These are phyloP conservation scores for Cichladusa arquata DNA, from an alignment of 2,113 vertebrate species.

Conservation along the genomic window DNA sequence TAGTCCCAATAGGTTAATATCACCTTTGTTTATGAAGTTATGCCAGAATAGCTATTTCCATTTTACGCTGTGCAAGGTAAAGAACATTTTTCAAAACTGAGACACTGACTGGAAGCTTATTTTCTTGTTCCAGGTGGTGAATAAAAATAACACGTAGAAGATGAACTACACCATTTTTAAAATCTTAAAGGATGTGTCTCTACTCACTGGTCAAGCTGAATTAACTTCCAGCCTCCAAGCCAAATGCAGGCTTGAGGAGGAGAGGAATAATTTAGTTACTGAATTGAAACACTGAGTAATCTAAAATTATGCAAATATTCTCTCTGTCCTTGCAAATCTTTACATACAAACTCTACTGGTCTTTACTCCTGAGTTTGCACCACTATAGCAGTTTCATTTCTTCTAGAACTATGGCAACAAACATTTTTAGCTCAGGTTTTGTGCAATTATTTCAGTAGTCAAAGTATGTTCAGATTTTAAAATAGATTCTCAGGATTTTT, in stretches of 20 bases:
- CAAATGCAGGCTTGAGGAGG: background rate
- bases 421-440: slow-evolving; percentile 2
- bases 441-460: background rate
- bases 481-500: background rate
- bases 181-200: slow-evolving; percentile 36
- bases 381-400: background rate
- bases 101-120: slow-evolving; percentile 30
- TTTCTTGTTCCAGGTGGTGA: slow-evolving; percentile 50
- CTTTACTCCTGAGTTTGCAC: background rate
- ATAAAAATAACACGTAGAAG: slow-evolving; percentile 33
- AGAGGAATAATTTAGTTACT: slow-evolving; percentile 50
- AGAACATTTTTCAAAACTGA: slow-evolving; percentile 38
- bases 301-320: slow-evolving; percentile 59
- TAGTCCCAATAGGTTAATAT: background rate
- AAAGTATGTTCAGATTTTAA: background rate
- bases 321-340: slow-evolving; percentile 52
- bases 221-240: slow-evolving; percentile 51
- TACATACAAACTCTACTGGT: background rate
- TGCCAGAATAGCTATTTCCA: slow-evolving; percentile 21
- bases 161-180: slow-evolving; percentile 25
- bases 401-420: slow-evolving; percentile 35
- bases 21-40: slow-evolving; percentile 24
- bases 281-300: slow-evolving; percentile 52
- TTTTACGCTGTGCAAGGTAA: slow-evolving; percentile 33
- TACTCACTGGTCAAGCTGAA: slow-evolving; percentile 61